These are phyloP conservation scores for Beaufortia kweichowensis DNA, from an alignment of 2,113 vertebrate species.

Conservation along the genomic window DNA sequence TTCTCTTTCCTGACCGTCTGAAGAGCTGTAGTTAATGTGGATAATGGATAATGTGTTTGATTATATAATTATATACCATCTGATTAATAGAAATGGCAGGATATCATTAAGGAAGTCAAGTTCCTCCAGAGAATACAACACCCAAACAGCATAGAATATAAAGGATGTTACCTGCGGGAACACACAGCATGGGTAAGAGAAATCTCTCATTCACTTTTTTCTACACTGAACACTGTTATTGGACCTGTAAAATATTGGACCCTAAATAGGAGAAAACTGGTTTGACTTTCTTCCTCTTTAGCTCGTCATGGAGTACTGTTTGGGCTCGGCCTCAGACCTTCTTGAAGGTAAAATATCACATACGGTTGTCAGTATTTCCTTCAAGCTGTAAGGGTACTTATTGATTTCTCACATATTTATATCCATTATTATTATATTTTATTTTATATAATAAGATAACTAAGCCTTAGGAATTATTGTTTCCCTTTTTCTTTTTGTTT, in stretches of 20 bases:
- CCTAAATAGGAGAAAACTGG: too few species aligned
- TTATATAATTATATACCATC: background rate
- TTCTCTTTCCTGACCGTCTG: too few species aligned
- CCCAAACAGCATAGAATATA: constrained; percentile 99
- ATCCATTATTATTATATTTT: too few species aligned
- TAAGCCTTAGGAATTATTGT: too few species aligned
- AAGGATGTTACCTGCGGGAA: constrained; percentile 97
- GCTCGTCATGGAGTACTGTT: constrained; percentile 94
- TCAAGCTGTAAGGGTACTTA: background rate
- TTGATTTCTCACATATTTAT: too few species aligned
- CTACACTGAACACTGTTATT: background rate
- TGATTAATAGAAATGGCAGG: constrained; percentile 93
- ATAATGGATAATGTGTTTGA: background rate
- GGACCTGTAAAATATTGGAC: background rate
- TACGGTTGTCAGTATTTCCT: background rate
- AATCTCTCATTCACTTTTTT: constrained; percentile 66
- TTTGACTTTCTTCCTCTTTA: constrained; percentile 55
- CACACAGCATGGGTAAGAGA: constrained; percentile 96
- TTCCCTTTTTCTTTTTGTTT: constrained; percentile 25
- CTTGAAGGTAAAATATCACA: constrained; percentile 80
- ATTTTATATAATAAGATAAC: too few species aligned
- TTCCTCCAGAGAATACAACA: constrained; percentile 97
- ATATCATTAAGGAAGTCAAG: constrained; percentile 99
- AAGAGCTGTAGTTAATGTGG: too few species aligned
- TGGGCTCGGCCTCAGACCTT: constrained; percentile 90